phyloP scores from a whole-genome alignment of 1,140 invertebrate genomes.

The Drosophila oshimai region DNA sequence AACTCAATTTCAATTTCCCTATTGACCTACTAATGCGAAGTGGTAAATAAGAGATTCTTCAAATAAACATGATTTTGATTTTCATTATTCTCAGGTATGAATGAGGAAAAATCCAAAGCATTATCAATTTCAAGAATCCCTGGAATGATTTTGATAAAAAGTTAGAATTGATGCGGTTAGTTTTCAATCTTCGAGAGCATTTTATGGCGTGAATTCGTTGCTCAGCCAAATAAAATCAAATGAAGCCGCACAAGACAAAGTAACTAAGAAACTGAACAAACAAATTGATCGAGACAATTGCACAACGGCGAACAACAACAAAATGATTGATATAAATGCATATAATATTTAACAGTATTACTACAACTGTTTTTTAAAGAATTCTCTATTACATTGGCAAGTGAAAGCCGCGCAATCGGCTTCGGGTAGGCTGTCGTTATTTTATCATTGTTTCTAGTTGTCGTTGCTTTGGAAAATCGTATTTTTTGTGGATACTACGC shows the following conservation, averaged over 20 bases:
- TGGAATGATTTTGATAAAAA: not conserved
- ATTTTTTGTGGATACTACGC: constrained; percentile 21
- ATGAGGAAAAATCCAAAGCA: not conserved
- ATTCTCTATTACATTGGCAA: constrained; percentile 36
- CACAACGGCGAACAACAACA: constrained; percentile 52
- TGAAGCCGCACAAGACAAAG: constrained; percentile 55
- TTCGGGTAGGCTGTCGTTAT: constrained; percentile 10
- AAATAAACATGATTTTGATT: not conserved
- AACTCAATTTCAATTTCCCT: not conserved
- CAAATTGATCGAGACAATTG: constrained; percentile 55
- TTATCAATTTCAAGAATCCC: not conserved
- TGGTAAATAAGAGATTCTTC: not conserved
- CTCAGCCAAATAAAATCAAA: constrained; percentile 42
- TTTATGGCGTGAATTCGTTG: constrained; percentile 15
- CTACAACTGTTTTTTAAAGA: constrained; percentile 12
- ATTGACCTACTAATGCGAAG: constrained; percentile 15
- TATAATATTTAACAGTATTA: constrained; percentile 30
- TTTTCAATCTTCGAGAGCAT: constrained; percentile 25
- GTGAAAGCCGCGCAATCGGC: not conserved
- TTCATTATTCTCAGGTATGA: not conserved
- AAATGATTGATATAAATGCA: constrained; percentile 43
- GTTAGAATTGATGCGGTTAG: constrained; percentile 33
- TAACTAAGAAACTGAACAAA: constrained; percentile 53
- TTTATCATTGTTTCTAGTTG: constrained; percentile 2
- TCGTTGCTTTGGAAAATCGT: constrained; percentile 25